phyloP scores from a whole-genome alignment of 1,140 invertebrate species.

The Drosophila paulistorum region DNA sequence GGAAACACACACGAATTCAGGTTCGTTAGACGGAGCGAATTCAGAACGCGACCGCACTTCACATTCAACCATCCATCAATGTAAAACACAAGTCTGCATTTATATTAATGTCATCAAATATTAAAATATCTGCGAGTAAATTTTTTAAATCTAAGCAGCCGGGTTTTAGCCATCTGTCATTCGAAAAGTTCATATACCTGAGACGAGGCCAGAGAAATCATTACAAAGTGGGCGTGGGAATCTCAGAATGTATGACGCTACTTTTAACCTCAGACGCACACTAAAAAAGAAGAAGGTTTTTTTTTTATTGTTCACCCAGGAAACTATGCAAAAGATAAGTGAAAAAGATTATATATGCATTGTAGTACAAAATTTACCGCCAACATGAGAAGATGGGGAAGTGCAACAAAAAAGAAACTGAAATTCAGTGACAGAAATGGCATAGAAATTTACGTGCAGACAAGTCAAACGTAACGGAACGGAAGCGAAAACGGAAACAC shows the following conservation, averaged over 20 bases:
- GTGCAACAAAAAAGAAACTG: slow-evolving; percentile 21
- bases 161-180: too few species aligned
- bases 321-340: slow-evolving; percentile 78
- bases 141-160: too few species aligned
- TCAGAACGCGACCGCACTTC: too few species aligned
- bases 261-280: slow-evolving; percentile 71
- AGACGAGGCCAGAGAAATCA: slow-evolving; percentile 15
- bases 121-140: too few species aligned
- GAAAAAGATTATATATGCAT: slow-evolving; percentile 81
- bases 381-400: slow-evolving; percentile 52
- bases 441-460: slow-evolving; percentile 68
- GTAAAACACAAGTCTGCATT: too few species aligned
- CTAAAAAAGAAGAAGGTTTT: slow-evolving; percentile 28
- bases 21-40: too few species aligned
- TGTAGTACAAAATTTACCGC: slow-evolving; percentile 74
- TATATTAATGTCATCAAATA: too few species aligned
- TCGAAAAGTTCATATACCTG: too few species aligned
- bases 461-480: slow-evolving; percentile 74
- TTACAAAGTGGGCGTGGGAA: slow-evolving; percentile 29
- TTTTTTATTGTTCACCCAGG: slow-evolving; percentile 10
- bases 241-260: slow-evolving; percentile 65
- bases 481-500: slow-evolving; percentile 69
- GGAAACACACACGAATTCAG: too few species aligned
- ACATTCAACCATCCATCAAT: too few species aligned
- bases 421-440: slow-evolving; percentile 44